Conservation (phyloP, 1,140 invertebrate species). For the Steinernema feltiae region DNA sequence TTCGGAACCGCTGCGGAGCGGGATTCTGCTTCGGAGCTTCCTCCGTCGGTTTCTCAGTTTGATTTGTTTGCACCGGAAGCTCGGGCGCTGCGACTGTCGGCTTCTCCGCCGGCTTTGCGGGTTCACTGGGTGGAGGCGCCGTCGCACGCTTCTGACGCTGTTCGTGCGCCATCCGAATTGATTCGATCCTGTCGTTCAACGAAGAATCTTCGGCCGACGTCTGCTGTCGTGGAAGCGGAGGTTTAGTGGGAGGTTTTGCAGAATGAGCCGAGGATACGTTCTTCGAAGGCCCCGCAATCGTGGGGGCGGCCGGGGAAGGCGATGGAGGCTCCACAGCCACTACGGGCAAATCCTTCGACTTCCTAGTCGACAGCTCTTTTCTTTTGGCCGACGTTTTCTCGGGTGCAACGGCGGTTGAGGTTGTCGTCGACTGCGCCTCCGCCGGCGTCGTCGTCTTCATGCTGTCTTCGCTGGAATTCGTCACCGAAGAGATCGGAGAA, state of each 20-base stretch:
- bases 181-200: conserved; percentile 32
- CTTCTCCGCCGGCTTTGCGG: not conserved
- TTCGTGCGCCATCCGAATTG: conserved; percentile 40
- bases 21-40: not conserved
- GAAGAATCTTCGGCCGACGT: conserved; percentile 31
- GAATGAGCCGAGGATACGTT: not conserved
- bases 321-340: conserved; percentile 11
- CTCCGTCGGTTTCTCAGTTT: not conserved
- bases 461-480: conserved; percentile 20
- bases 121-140: not conserved
- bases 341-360: not conserved
- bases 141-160: conserved; percentile 23
- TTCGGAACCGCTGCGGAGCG: not conserved
- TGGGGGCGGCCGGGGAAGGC: conserved; percentile 5
- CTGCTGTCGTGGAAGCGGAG: conserved; percentile 42
- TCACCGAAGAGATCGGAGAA: not conserved
- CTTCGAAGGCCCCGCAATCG: not conserved
- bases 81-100: not conserved
- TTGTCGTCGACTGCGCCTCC: conserved; percentile 3
- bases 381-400: too few relatives aligned
- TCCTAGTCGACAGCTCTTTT: not conserved
- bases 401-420: too few relatives aligned
- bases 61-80: not conserved
- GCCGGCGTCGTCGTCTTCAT: conserved; percentile 16
- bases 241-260: conserved; percentile 25